A percentile compares a stretch with the other conserved stretches of the same genome.
Conservation (phyloP, 2,797 vertebrate genomes). For the Sylvilagus floridanus region DNA sequence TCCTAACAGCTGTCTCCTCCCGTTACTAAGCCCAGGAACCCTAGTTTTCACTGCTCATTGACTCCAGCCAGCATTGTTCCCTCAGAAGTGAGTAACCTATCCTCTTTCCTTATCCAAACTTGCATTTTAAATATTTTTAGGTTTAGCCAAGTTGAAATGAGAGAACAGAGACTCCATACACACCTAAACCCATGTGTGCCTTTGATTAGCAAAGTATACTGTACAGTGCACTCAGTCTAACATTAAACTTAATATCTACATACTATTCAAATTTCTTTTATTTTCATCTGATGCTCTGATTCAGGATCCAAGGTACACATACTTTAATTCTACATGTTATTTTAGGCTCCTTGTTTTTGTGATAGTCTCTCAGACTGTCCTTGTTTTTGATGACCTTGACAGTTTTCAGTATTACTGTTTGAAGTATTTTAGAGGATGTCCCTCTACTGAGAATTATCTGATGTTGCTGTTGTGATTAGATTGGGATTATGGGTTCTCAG, state of each 20-base stretch:
- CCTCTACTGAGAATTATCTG: not conserved
- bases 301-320: not conserved
- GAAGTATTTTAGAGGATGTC: not conserved
- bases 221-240: not conserved
- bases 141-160: not conserved
- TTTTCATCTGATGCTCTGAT: not conserved
- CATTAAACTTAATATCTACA: not conserved
- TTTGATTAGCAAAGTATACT: not conserved
- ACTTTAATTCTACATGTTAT: not conserved
- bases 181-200: no score
- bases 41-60: not conserved
- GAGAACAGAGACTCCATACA: not conserved
- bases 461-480: not conserved
- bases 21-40: not conserved
- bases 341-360: not conserved
- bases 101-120: not conserved
- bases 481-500: not conserved
- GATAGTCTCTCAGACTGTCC: not conserved
- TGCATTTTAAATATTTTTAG: not conserved
- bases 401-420: not conserved
- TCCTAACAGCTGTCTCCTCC: not conserved
- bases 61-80: not conserved
- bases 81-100: not conserved
- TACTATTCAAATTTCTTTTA: not conserved
- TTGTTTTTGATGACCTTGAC: not conserved